Base-by-base conservation (phyloP, 2,113 vertebrate species). In the Megaceryle torquata region DNA sequence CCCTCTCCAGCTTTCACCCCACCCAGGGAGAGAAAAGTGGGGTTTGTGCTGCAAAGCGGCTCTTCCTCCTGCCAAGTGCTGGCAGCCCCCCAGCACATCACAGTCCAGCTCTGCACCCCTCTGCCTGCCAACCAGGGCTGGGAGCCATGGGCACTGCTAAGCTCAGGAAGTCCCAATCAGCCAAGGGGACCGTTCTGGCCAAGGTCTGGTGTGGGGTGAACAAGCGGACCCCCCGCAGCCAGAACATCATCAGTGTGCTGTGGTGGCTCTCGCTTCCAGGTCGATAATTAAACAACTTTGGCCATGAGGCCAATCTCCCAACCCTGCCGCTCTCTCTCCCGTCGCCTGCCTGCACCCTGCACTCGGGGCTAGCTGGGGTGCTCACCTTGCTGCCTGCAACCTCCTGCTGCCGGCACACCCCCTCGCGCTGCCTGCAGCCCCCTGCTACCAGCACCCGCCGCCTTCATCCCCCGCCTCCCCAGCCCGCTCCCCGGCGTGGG, bases 11-110 rank as follows among this genome's bases (percentile, higher is more conserved):
- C 57, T 82, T 93, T 75, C 72, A 50, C 48, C 37, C 25, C 69
- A 71, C 41, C 25, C 31, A 54, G 31, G 37, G 56, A 64, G 33
- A 41, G 29, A 59, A 68, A 72, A 68, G 37, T 11, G 44, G 19
- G 46, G 13, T 44, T 94, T 91, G 14, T 63, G 64, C 91, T 93
- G 68, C n/a, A 81, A 74, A 95, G 71, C 60, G 76, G 28, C 57
- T 94, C 86, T 84, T 80, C 50, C 56, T 82, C 63, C 57, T 93
- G 95, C 97, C 95, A 96, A 96, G 82, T 15, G 31, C 86, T 33
- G 79, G 87, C 76, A 93, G 60, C 41, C 3, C 70, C 43, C 43
- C n/a, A 7, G 13, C 4, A 2, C 18, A 60, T 59, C 61, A 41
- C 4, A 0, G 16, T 70, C 91, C 82, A 56, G 43, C 72, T 59